phyloP scores from a whole-genome alignment of 2,797 vertebrate genomes.

The Pogoniulus pusillus region DNA sequence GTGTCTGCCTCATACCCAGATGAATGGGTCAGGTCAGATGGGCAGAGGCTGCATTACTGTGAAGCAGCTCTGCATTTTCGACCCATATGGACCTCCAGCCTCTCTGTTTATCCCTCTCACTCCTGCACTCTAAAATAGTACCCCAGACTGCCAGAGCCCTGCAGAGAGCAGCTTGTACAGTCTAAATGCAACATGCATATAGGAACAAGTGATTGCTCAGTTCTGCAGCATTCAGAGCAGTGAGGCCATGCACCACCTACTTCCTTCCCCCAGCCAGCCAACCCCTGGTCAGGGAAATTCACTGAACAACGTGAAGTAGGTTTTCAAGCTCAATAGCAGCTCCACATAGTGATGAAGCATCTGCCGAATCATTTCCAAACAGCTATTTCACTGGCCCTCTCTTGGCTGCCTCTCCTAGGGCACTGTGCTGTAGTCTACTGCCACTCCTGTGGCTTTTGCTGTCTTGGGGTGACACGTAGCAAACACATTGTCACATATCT shows the following conservation, averaged over 20 bases:
- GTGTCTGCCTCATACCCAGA: not conserved
- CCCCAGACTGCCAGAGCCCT: no score
- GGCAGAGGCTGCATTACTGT: rapidly evolving
- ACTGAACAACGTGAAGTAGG: rapidly evolving
- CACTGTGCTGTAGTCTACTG: not conserved
- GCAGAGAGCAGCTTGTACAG: not conserved
- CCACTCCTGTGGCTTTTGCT: not conserved
- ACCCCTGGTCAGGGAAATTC: not conserved
- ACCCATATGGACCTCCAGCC: not conserved
- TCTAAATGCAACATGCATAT: rapidly evolving
- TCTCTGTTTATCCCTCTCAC: not conserved
- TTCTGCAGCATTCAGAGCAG: not conserved
- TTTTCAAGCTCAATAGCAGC: not conserved
- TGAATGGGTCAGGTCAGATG: not conserved
- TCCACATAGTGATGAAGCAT: rapidly evolving
- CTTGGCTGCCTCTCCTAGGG: not conserved
- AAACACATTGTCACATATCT: rapidly evolving
- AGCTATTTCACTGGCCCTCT: not conserved
- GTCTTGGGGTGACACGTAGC: rapidly evolving
- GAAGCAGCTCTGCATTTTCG: not conserved
- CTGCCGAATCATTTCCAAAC: not conserved
- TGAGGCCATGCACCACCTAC: not conserved
- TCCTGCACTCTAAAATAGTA: not conserved
- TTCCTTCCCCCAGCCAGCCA: not conserved
- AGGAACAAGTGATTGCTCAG: not conserved